A percentile compares a stretch with the other conserved stretches of the same genome.
Evolutionary conservation across 2,888 invertebrate genomes (phyloP).

Genomic region (Brenthis hecate): DNA sequence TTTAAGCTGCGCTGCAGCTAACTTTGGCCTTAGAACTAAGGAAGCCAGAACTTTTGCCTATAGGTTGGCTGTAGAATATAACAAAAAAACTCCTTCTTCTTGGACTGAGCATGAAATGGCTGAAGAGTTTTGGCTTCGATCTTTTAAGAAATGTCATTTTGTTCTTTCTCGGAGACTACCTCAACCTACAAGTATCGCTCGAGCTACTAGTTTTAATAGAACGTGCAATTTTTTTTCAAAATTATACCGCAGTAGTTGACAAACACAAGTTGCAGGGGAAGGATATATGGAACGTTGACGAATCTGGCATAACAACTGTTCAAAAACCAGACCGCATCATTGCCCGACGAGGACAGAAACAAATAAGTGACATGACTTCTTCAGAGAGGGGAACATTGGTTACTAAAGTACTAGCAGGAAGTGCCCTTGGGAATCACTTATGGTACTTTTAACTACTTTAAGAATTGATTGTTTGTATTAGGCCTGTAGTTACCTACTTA

Average conservation of each 20-base stretch:
- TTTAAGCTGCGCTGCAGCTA: slow-evolving; percentile 34
- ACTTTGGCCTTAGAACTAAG: slow-evolving; percentile 32
- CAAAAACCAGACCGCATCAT: slow-evolving; percentile 55
- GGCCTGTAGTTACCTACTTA: slow-evolving; percentile 13
- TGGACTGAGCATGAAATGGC: slow-evolving; percentile 23
- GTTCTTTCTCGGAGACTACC: slow-evolving; percentile 28
- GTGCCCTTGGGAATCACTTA: no score
- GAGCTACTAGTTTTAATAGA: slow-evolving; percentile 35
- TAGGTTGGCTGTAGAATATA: slow-evolving; percentile 37
- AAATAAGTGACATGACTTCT: slow-evolving; percentile 42
- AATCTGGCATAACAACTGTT: slow-evolving; percentile 58
- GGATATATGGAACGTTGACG: slow-evolving; percentile 58
- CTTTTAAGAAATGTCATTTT: slow-evolving; percentile 16
- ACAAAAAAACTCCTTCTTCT: slow-evolving; percentile 21
- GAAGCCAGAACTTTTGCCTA: slow-evolving; percentile 35
- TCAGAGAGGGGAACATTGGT: slow-evolving; percentile 37
- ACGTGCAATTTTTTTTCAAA: slow-evolving; percentile 23
- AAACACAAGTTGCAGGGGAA: slow-evolving; percentile 30
- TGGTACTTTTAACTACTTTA: neutral
- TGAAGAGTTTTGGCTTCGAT: slow-evolving; percentile 21
- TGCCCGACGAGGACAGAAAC: slow-evolving; percentile 49
- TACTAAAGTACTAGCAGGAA: no score
- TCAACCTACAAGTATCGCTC: slow-evolving; percentile 35
- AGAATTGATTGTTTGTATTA: slow-evolving; percentile 13
- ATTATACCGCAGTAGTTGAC: slow-evolving; percentile 23